A percentile compares a stretch with the other conserved stretches of the same genome.
phyloP scores from a whole-genome alignment of 2,113 vertebrate genomes.

The Corythoichthys intestinalis region DNA sequence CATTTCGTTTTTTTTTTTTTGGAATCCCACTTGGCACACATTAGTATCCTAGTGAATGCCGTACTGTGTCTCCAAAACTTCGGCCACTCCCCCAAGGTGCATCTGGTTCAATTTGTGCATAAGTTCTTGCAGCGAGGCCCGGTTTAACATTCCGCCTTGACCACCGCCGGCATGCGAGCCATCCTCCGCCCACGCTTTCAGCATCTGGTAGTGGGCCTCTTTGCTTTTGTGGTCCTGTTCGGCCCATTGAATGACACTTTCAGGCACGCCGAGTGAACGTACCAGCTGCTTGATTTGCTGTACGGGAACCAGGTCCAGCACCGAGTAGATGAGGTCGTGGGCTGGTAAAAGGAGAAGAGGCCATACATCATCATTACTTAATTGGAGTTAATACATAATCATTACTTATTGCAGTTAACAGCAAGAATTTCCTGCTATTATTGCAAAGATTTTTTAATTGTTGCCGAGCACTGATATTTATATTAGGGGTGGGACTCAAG shows the following conservation, averaged over 20 bases:
- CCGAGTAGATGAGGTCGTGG: constrained; percentile 66
- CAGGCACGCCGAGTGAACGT: constrained; percentile 66
- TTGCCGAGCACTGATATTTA: no score
- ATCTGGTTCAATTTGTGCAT: constrained; percentile 59
- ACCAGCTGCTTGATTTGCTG: constrained; percentile 67
- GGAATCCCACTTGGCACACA: not conserved
- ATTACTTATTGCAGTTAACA: not conserved
- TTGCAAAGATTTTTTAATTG: no score
- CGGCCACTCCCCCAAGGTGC: constrained; percentile 55
- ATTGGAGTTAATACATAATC: not conserved
- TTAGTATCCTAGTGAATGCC: constrained; percentile 35
- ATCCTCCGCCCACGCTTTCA: constrained; percentile 63
- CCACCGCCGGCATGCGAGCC: constrained; percentile 1
- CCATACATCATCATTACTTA: not conserved
- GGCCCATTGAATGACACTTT: constrained; percentile 67
- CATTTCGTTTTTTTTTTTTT: constrained; percentile 3
- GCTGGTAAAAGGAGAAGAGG: constrained; percentile 28
- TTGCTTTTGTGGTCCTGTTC: constrained; percentile 60
- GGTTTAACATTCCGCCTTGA: constrained; percentile 38
- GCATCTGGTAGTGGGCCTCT: constrained; percentile 75
- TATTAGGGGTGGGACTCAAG: no score
- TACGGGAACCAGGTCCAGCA: constrained; percentile 68
- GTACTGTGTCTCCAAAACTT: constrained; percentile 66
- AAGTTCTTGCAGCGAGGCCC: constrained; percentile 47
- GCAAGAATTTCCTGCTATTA: no score